Percentiles rank a stretch among this genome's conserved stretches.
Conservation (phyloP, 2,797 vertebrate species). For the Poecilia gillii region DNA sequence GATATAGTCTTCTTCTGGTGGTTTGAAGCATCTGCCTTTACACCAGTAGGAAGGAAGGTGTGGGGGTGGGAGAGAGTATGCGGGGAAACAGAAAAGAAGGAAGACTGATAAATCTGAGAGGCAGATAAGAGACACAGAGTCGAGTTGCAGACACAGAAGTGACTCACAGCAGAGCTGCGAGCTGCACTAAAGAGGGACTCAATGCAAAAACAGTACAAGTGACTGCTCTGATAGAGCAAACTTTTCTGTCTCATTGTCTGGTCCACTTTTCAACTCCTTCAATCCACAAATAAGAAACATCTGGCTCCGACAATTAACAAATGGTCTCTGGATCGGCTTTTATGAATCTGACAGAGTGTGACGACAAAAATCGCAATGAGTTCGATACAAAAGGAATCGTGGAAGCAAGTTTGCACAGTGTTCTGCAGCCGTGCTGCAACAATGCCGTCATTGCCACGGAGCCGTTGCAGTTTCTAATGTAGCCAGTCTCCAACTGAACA, state of each 20-base stretch:
- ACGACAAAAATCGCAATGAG: conserved; percentile 35
- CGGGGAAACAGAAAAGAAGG: conserved; percentile 32
- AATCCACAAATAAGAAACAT: conserved; percentile 76
- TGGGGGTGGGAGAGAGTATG: conserved; percentile 14
- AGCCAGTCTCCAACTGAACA: background rate
- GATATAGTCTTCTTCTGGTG: conserved; percentile 76
- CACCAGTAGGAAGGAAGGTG: conserved; percentile 56
- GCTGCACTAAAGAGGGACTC: conserved; percentile 23
- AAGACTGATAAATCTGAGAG: conserved; percentile 60
- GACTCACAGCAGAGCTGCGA: conserved; percentile 32
- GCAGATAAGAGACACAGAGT: conserved; percentile 41
- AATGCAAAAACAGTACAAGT: conserved; percentile 36
- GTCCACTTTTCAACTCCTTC: conserved; percentile 53
- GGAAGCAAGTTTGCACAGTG: conserved; percentile 30
- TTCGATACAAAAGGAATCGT: conserved; percentile 38
- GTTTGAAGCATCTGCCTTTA: conserved; percentile 79
- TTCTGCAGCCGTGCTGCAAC: conserved; percentile 42
- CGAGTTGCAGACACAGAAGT: conserved; percentile 43
- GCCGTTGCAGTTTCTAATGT: conserved; percentile 22
- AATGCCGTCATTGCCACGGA: conserved; percentile 32
- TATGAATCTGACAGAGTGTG: conserved; percentile 58
- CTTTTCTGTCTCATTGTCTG: conserved; percentile 57
- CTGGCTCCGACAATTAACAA: conserved; percentile 74
- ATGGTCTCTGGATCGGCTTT: conserved; percentile 61
- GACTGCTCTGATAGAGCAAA: conserved; percentile 39